phyloP scores from a whole-genome alignment of 2,888 invertebrate genomes.

The Pocota personata region DNA sequence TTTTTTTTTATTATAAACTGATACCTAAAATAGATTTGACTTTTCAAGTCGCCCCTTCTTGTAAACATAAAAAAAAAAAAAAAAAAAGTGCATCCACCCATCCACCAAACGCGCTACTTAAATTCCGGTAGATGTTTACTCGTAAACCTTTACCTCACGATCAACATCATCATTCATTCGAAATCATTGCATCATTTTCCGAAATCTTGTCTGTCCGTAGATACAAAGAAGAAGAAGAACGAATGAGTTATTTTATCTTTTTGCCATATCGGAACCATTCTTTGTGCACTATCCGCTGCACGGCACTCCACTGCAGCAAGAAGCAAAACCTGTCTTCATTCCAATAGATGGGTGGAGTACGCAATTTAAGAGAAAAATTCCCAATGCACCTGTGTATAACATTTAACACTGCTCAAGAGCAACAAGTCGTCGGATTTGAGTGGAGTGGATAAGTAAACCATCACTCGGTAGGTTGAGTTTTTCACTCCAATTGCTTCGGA shows the following conservation, averaged over 20 bases:
- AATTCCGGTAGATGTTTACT: slow-evolving; percentile 67
- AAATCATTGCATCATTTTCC: slow-evolving; percentile 66
- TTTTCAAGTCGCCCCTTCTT: slow-evolving; percentile 8
- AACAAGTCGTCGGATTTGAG: neutral
- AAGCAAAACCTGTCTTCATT: slow-evolving; percentile 63
- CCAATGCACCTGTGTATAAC: slow-evolving; percentile 37
- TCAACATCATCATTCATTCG: slow-evolving; percentile 68
- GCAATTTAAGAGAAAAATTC: slow-evolving; percentile 38
- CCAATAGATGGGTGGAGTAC: slow-evolving; percentile 29
- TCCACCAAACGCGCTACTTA: slow-evolving; percentile 18
- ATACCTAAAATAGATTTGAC: slow-evolving; percentile 39
- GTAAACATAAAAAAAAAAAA: slow-evolving; percentile 33
- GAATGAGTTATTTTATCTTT: slow-evolving; percentile 63
- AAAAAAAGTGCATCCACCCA: slow-evolving; percentile 15
- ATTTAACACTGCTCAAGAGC: slow-evolving; percentile 44
- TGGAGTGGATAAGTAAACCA: slow-evolving; percentile 1
- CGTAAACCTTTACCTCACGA: slow-evolving; percentile 61
- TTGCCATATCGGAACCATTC: slow-evolving; percentile 59
- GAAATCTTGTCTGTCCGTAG: slow-evolving; percentile 62
- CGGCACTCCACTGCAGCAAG: slow-evolving; percentile 24
- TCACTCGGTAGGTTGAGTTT: slow-evolving; percentile 19
- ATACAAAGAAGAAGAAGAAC: slow-evolving; percentile 57
- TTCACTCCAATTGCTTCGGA: slow-evolving; percentile 19
- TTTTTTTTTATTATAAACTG: neutral
- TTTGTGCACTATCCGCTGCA: slow-evolving; percentile 62